Evolutionary conservation across 37 sponge, comb jelly and placozoan genomes (phyloP), one percentile per base, ranked within the genome.

Genomic region (Dysidea cf. avara): DNA sequence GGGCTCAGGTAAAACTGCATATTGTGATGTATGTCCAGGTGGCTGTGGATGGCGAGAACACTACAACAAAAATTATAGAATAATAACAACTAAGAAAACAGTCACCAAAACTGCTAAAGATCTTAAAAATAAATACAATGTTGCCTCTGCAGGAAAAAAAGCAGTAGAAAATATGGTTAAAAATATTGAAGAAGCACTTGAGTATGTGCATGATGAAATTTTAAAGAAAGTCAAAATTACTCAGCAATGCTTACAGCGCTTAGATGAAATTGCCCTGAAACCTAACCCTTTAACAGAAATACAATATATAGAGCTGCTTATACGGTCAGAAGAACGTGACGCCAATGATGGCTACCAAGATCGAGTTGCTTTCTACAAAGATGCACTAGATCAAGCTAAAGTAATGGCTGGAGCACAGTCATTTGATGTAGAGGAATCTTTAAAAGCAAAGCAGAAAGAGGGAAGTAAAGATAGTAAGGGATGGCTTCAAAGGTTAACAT

Each of bases 261-360:
- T 89, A 28, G 69, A 81, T 47, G 71, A 91, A 39, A 90, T 85
- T 26, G 91, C 91, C 14, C 78, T 90, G 17, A 85, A 77, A 32
- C 86, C 86, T 33, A 85, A 81, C 38, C 81, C 77, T 0, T 64
- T 90, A 2, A 72, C 71, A 17, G 82, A 84, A 43, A 82, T 85
- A 2, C 79, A 85, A 11, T 90, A 90, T 65, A 85, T 90, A 72
- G 78, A 90, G 24, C 64, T 90, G 29, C 67, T 90, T 34, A 85
- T 90, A 13, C 59, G 85, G 29, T 81, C 86, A 0, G 91, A 90
- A 39, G 77, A 81, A 51, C 50, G 59, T 16, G 52, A 84, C 20
- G 57, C 33, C 20, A 69, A 69, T 20, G 77, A 72, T 25, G 90
- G 90, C 0, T 90, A 22, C 25, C 16, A 55, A 16, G 62, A 77